A percentile compares a stretch with the other conserved stretches of the same genome.
phyloP scores from a whole-genome alignment of 2,797 vertebrate genomes.

The Amazona ochrocephala region DNA sequence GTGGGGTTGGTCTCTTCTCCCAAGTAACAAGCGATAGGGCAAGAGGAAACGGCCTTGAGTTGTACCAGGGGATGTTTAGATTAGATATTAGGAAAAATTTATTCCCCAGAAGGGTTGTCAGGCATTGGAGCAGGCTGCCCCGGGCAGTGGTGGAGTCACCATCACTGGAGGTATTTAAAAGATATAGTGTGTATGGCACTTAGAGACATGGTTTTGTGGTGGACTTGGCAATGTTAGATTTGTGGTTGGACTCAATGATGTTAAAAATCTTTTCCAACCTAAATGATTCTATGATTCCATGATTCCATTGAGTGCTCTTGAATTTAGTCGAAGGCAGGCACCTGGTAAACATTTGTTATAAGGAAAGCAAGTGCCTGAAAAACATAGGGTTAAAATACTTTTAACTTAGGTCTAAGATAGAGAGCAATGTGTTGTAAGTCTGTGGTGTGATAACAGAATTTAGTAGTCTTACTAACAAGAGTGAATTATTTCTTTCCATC shows the following conservation, averaged over 20 bases:
- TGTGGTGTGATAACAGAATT: too few relatives aligned
- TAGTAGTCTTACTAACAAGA: too few relatives aligned
- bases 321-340: background rate
- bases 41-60: background rate
- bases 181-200: background rate
- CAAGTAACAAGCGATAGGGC: background rate
- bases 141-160: background rate
- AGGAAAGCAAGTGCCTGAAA: too few relatives aligned
- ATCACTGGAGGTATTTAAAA: background rate
- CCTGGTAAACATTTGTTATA: background rate
- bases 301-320: background rate
- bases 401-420: too few relatives aligned
- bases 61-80: background rate
- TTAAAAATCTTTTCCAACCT: background rate
- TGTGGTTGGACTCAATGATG: background rate
- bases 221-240: background rate
- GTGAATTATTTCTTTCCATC: too few relatives aligned
- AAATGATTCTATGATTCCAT: background rate
- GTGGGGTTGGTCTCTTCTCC: background rate
- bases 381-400: too few relatives aligned
- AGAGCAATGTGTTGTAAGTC: too few relatives aligned
- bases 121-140: background rate
- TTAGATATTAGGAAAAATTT: background rate
- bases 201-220: background rate
- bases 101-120: background rate